phyloP scores from a whole-genome alignment of 37 sponge, comb jelly and placozoan species.

The Oopsacas minuta region DNA sequence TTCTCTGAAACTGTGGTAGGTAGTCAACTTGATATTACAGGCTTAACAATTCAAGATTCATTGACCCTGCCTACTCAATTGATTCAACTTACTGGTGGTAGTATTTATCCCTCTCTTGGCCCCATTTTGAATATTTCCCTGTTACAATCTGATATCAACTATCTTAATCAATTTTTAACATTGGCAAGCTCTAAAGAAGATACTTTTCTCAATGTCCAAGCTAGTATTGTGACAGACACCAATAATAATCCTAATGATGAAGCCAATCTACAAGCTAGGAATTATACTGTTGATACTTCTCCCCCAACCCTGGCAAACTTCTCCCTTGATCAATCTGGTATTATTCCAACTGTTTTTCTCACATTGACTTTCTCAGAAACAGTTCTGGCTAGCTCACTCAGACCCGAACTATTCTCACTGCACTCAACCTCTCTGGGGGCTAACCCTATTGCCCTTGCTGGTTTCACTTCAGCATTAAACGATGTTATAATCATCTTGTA shows the following conservation, averaged over 20 bases:
- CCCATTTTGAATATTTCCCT: conserved; percentile 35
- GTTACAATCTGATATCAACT: conserved; percentile 36
- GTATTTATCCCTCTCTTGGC: conserved; percentile 49
- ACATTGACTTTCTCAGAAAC: conserved; percentile 75
- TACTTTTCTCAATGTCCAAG: conserved; percentile 7
- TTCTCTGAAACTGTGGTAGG: conserved; percentile 69
- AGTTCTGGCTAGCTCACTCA: conserved; percentile 35
- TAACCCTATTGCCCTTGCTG: conserved; percentile 22
- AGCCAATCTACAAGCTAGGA: conserved; percentile 32
- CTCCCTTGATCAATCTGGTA: conserved; percentile 49
- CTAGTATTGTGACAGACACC: not conserved
- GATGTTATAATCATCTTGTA: conserved; percentile 31
- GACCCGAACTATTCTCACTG: conserved; percentile 26
- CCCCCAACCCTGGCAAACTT: conserved; percentile 44
- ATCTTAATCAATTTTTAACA: conserved; percentile 16
- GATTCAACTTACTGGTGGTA: conserved; percentile 32
- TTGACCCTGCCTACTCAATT: not conserved
- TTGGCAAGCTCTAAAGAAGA: not conserved
- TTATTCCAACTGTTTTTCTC: conserved; percentile 22
- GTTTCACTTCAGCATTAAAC: conserved; percentile 7
- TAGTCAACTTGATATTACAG: conserved; percentile 23
- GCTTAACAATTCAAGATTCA: conserved; percentile 35
- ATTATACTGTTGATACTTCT: conserved; percentile 30
- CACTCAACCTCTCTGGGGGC: conserved; percentile 37
- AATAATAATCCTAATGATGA: conserved; percentile 11